Percentiles rank a stretch among this genome's conserved stretches.
phyloP scores from a whole-genome alignment of 2,113 vertebrate genomes.

The Atrichornis clamosus region DNA sequence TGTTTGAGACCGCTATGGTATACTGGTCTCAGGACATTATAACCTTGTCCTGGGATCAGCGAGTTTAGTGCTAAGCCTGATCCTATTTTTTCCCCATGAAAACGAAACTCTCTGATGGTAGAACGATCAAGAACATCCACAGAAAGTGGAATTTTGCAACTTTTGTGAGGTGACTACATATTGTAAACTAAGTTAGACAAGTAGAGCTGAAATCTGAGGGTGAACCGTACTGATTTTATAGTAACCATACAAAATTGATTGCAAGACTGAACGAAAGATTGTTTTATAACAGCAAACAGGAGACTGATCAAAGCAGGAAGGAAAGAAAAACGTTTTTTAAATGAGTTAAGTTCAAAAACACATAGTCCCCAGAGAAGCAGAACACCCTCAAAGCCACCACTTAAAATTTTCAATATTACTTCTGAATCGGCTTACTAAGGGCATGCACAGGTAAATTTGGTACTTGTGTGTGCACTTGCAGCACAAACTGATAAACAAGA shows the following conservation, averaged over 20 bases:
- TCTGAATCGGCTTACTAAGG: background rate
- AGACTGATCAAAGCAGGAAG: background rate
- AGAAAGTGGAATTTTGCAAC: background rate
- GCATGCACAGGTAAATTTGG: background rate
- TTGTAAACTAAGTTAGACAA: background rate
- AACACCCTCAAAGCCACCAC: background rate
- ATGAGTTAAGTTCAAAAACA: background rate
- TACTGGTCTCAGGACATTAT: background rate
- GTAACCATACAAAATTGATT: background rate
- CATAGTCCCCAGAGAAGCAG: background rate
- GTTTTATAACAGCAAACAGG: background rate
- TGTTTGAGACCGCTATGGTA: background rate
- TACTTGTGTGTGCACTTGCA: background rate
- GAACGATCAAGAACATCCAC: background rate
- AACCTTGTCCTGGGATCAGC: background rate
- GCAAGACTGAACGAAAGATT: background rate
- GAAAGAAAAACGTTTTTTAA: background rate
- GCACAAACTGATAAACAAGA: background rate
- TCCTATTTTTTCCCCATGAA: background rate
- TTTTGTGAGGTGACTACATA: background rate
- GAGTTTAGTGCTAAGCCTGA: background rate
- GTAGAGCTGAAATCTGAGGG: background rate
- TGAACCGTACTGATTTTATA: background rate
- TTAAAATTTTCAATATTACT: background rate
- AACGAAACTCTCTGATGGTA: background rate